These are phyloP conservation scores for Cladorhizidae sp. DNA, from an alignment of 37 sponge, comb jelly and placozoan species.

Conservation along the genomic window DNA sequence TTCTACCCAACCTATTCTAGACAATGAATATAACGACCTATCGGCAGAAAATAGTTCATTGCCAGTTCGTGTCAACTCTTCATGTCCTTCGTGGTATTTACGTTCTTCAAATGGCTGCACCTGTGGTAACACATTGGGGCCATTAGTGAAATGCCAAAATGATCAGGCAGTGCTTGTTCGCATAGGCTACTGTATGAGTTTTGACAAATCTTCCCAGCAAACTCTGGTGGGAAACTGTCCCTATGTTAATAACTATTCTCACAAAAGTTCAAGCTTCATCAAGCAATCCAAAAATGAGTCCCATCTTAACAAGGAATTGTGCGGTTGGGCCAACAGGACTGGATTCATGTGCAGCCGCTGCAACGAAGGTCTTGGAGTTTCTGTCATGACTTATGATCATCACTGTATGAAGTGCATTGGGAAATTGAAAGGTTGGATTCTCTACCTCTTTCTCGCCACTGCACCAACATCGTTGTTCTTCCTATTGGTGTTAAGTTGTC, in stretches of 20 bases:
- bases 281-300: background rate
- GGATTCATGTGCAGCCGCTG: constrained; percentile 22
- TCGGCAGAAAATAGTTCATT: too few relatives aligned
- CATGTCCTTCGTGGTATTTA: too few relatives aligned
- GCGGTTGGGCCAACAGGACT: constrained; percentile 7
- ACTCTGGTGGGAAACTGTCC: constrained; percentile 7
- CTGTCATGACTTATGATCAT: background rate
- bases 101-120: too few relatives aligned
- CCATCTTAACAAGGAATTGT: background rate
- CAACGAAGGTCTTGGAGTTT: constrained; percentile 7
- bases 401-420: constrained; percentile 3
- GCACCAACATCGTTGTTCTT: constrained; percentile 20
- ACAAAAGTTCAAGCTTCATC: background rate
- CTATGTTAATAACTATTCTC: background rate
- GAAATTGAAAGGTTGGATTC: background rate
- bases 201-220: background rate
- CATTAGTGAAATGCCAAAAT: background rate
- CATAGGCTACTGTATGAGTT: background rate
- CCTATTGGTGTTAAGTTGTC: background rate
- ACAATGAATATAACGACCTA: too few relatives aligned
- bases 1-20: too few relatives aligned
- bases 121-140: too few relatives aligned
- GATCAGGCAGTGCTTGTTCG: background rate
- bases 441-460: background rate
- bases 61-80: too few relatives aligned